These are phyloP conservation scores for Oreochromis tanganicae DNA, from an alignment of 2,113 vertebrate species.

Conservation along the genomic window DNA sequence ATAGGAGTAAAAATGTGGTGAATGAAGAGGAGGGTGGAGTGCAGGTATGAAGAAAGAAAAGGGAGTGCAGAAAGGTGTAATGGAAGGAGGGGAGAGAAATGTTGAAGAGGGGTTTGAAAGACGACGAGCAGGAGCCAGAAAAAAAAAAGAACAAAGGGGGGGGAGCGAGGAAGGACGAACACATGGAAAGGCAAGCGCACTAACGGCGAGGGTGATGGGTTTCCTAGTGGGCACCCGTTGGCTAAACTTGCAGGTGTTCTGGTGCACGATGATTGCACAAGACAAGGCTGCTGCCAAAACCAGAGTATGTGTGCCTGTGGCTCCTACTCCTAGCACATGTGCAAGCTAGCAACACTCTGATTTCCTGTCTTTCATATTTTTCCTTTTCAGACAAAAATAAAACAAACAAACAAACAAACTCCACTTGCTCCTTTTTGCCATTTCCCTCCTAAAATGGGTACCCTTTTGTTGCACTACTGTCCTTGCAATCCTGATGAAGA, in stretches of 20 bases:
- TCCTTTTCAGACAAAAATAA: not conserved
- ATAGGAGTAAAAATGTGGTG: not conserved
- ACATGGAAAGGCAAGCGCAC: not conserved
- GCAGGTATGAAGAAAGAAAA: not conserved
- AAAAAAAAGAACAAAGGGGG: not conserved
- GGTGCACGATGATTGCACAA: not conserved
- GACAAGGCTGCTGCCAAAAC: not conserved
- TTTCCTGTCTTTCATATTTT: not conserved
- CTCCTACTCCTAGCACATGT: conserved; percentile 8
- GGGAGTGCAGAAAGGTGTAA: not conserved
- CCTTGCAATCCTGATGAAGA: not conserved
- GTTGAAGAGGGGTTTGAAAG: not conserved
- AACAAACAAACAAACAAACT: not conserved
- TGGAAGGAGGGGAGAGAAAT: not conserved
- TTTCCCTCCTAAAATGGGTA: not conserved
- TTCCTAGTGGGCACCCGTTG: conserved; percentile 10
- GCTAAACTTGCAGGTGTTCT: not conserved
- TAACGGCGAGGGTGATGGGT: not conserved
- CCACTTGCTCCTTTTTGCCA: not conserved
- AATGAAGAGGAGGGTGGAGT: not conserved
- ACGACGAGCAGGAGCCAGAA: not conserved
- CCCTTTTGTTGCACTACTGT: not conserved
- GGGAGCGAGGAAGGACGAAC: not conserved
- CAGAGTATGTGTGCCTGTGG: not conserved
- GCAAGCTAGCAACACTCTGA: not conserved